Conservation (phyloP, 2,113 vertebrate species). For the Microtus pennsylvanicus region DNA sequence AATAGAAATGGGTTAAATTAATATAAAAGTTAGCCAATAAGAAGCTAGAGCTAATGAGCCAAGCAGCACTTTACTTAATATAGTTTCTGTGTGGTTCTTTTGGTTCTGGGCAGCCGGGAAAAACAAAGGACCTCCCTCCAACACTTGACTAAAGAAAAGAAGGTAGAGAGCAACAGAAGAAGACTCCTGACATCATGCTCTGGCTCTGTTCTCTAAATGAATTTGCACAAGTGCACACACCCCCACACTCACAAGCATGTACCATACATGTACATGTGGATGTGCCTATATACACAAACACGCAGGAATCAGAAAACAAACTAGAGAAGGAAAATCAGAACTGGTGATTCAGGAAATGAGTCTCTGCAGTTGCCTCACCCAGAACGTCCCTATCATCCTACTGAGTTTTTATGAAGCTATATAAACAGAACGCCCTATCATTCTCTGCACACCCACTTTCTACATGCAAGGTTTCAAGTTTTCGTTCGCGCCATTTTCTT, state of each 20-base stretch:
- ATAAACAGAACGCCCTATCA: background rate
- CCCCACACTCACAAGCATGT: background rate
- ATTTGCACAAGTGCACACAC: background rate
- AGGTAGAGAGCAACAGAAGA: background rate
- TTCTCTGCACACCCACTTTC: background rate
- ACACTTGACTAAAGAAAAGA: background rate
- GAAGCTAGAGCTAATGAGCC: too few relatives aligned
- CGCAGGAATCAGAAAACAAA: background rate
- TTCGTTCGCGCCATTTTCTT: background rate
- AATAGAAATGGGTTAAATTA: too few relatives aligned
- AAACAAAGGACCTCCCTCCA: too few relatives aligned
- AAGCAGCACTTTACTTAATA: too few relatives aligned
- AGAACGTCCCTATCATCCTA: background rate
- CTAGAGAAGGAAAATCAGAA: background rate
- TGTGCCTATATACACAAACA: background rate
- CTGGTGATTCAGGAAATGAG: background rate
- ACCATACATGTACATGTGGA: background rate
- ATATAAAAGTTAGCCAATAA: too few relatives aligned
- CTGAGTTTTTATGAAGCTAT: background rate
- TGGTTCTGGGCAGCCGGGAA: too few relatives aligned
- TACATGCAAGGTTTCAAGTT: background rate
- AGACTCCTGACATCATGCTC: background rate
- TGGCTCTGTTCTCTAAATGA: background rate
- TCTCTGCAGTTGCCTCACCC: background rate
- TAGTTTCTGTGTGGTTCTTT: too few relatives aligned